A percentile compares a stretch with the other conserved stretches of the same genome.
Evolutionary conservation across 2,888 invertebrate genomes (phyloP).

Genomic region (Aproaerema taeniolella): DNA sequence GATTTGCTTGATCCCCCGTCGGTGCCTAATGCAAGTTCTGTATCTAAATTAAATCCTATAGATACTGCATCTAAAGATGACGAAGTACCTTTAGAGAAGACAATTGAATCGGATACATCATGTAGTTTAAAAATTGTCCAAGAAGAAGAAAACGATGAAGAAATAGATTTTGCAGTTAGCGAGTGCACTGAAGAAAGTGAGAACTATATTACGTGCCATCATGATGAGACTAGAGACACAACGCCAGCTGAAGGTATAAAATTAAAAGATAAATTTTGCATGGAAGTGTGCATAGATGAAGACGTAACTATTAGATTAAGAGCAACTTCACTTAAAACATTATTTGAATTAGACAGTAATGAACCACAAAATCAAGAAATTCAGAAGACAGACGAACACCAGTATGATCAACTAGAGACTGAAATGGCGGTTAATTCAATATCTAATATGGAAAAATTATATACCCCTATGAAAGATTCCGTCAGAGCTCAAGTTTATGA

Average conservation of each 20-base stretch:
- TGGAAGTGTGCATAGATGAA: slow-evolving; percentile 65
- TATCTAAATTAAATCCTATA: too few species aligned
- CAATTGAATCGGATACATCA: slow-evolving; percentile 16
- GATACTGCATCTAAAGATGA: slow-evolving; percentile 21
- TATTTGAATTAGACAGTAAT: slow-evolving; percentile 39
- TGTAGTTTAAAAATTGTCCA: slow-evolving; percentile 34
- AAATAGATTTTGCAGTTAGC: slow-evolving; percentile 47
- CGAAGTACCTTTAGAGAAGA: slow-evolving; percentile 15
- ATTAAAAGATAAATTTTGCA: slow-evolving; percentile 60
- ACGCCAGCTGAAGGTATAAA: slow-evolving; percentile 28
- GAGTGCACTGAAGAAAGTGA: slow-evolving; percentile 50
- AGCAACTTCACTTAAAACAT: slow-evolving; percentile 41
- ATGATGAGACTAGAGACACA: slow-evolving; percentile 37
- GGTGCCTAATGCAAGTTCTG: slow-evolving; percentile 19
- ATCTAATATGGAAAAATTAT: slow-evolving; percentile 46
- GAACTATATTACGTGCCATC: slow-evolving; percentile 42
- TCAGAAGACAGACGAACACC: too few species aligned
- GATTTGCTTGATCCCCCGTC: slow-evolving; percentile 55
- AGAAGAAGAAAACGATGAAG: slow-evolving; percentile 42
- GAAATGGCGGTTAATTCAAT: slow-evolving; percentile 57
- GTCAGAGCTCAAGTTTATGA: slow-evolving; percentile 49
- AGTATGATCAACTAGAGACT: too few species aligned
- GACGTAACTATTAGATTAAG: slow-evolving; percentile 50
- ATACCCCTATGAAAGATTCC: slow-evolving; percentile 58
- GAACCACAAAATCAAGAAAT: slow-evolving; percentile 29